Evolutionary conservation across 2,888 invertebrate genomes (phyloP).

Genomic region (Phaedon cochleariae): DNA sequence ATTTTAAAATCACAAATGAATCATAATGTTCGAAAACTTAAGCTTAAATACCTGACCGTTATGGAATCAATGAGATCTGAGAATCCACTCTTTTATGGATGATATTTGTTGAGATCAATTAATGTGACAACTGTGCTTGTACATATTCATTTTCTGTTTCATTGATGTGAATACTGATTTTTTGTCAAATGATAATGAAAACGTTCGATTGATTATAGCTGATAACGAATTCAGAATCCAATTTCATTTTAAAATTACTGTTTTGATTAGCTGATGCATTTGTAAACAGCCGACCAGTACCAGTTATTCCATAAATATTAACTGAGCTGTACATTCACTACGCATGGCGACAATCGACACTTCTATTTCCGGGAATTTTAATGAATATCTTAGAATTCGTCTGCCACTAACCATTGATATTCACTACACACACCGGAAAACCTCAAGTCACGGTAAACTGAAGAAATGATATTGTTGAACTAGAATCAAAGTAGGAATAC

Average conservation of each 20-base stretch:
- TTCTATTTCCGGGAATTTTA: constrained; percentile 32
- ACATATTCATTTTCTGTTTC: not conserved
- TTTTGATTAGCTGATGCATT: constrained; percentile 49
- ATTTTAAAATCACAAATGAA: too few species aligned
- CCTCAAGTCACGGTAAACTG: not conserved
- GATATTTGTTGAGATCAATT: too few species aligned
- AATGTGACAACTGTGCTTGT: too few species aligned
- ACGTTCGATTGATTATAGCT: constrained; percentile 24
- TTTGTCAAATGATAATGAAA: constrained; percentile 21
- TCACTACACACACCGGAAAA: not conserved
- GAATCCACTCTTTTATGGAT: too few species aligned
- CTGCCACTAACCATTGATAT: constrained; percentile 2
- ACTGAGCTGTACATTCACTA: constrained; percentile 41
- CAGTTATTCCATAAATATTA: constrained; percentile 44
- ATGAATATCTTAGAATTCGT: constrained; percentile 37
- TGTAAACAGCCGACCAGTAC: constrained; percentile 38
- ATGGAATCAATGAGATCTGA: too few species aligned
- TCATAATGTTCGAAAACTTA: too few species aligned
- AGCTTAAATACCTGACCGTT: too few species aligned
- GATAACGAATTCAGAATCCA: constrained; percentile 35
- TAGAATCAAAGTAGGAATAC: too few species aligned
- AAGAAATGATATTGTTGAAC: too few species aligned
- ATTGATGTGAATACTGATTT: constrained; percentile 8
- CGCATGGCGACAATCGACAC: constrained; percentile 21
- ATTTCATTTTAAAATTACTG: constrained; percentile 44